Base-by-base conservation (phyloP, 1,140 invertebrate species). In the Thereuonema tuberculata region DNA sequence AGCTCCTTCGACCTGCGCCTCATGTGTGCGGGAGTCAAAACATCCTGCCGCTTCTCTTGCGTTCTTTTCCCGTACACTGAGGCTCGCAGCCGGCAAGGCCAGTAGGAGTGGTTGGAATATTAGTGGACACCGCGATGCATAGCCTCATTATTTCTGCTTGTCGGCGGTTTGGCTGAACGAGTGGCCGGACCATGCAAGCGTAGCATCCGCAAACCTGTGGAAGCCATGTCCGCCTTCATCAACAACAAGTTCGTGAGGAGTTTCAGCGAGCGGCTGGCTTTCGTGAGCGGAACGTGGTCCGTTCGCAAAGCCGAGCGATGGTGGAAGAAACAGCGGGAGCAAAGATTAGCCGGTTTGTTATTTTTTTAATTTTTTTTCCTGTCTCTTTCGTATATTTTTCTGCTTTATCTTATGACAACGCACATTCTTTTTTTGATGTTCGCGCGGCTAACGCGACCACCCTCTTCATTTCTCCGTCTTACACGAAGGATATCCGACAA, bases 191-290 rank as follows among this genome's bases (percentile, higher is more conserved):
- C n/a, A n/a, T n/a, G n/a, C n/a, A n/a, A n/a, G n/a, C n/a, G n/a
- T n/a, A n/a, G n/a, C n/a, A n/a, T n/a, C n/a, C 31, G 31, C 31
- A 5, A 12, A 21, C 48, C 48, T 9, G n/a, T 50, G 5, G 64
- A 62, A 17, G 62, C 60, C 27, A 59, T 64, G 29, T 20, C 63
- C 5, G 58, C 63, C 2, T 53, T 66, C 2, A 61, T 64, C 50
- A 64, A 63, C 23, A 48, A 62, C 1, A 60, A 58, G 27, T 66
- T 66, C 27, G 61, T 66, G 25, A 58, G 64, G 5, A 66, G 64
- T 46, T 66, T 66, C 52, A 66, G 64, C 31, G 64, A 66, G n/a
- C 25, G 64, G n/a, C 27, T 66, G 1, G 61, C 64, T 28, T 58
- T 52, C 31, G 28, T 52, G 20, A 25, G 62, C 3, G 61, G 59